phyloP scores from a whole-genome alignment of 2,888 invertebrate genomes.

The Plagodis pulveraria region DNA sequence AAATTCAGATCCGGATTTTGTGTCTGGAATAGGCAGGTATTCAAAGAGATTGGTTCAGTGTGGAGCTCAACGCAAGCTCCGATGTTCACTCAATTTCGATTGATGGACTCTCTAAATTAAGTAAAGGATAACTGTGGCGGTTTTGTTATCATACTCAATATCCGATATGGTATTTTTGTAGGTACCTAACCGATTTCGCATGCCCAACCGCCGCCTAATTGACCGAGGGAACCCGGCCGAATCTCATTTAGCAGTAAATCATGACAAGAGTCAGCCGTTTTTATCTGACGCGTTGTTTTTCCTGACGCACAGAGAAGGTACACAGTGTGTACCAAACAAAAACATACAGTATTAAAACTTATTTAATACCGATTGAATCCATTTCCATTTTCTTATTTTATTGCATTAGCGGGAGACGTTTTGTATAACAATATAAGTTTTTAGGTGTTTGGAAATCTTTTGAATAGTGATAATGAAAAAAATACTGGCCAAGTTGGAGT shows the following conservation, averaged over 20 bases:
- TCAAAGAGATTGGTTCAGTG: constrained; percentile 27
- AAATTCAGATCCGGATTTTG: constrained; percentile 34
- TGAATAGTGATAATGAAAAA: too few relatives aligned
- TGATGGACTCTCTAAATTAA: constrained; percentile 27
- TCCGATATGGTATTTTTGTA: constrained; percentile 31
- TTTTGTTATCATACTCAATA: constrained; percentile 25
- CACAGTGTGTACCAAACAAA: constrained; percentile 22
- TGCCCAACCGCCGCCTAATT: constrained; percentile 36
- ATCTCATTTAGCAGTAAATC: constrained; percentile 55
- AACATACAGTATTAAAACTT: constrained; percentile 18
- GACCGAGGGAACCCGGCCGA: constrained; percentile 44
- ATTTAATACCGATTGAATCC: not conserved
- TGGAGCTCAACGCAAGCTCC: constrained; percentile 6
- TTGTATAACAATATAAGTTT: too few relatives aligned
- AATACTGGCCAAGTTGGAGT: too few relatives aligned
- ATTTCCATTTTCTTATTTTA: too few relatives aligned
- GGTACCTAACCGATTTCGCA: constrained; percentile 25
- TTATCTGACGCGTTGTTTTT: constrained; percentile 62
- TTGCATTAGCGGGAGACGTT: too few relatives aligned
- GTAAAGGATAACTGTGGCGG: constrained; percentile 22
- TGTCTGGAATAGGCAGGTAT: constrained; percentile 31
- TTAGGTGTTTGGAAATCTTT: too few relatives aligned
- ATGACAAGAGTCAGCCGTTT: constrained; percentile 52
- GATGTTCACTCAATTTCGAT: constrained; percentile 19
- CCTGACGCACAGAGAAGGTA: constrained; percentile 31